Percentiles rank a stretch among this genome's conserved stretches.
phyloP scores from a whole-genome alignment of 2,888 invertebrate species.

The Drosophila paucipuncta region DNA sequence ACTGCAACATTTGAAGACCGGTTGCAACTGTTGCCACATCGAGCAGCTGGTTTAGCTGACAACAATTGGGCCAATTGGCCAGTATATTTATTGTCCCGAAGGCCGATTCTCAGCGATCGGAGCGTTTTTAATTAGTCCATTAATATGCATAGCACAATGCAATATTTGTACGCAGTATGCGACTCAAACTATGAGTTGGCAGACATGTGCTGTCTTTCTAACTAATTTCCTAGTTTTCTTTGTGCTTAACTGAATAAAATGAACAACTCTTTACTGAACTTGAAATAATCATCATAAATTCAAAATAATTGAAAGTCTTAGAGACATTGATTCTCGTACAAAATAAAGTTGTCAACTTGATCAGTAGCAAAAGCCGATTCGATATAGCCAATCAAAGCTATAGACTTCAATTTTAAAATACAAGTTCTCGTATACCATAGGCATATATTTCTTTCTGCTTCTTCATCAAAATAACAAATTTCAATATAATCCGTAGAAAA shows the following conservation, averaged over 20 bases:
- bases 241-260: background rate
- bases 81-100: conserved; percentile 42
- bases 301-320: background rate
- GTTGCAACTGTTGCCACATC: conserved; percentile 56
- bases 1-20: conserved; percentile 52
- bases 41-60: conserved; percentile 21
- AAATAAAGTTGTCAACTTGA: background rate
- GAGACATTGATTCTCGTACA: background rate
- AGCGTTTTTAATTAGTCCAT: conserved; percentile 54
- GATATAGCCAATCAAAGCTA: background rate
- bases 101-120: conserved; percentile 57
- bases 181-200: background rate
- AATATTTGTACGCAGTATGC: background rate
- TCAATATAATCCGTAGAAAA: background rate
- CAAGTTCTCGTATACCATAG: background rate
- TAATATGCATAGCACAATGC: conserved; percentile 54
- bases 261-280: background rate
- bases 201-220: background rate
- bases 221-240: background rate
- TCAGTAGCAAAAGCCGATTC: background rate
- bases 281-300: background rate
- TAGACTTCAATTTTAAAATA: background rate
- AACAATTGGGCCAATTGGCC: conserved; percentile 59
- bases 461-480: background rate
- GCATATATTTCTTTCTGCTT: background rate